Conservation (phyloP, 2,888 invertebrate species). For the Oscheius sp. region DNA sequence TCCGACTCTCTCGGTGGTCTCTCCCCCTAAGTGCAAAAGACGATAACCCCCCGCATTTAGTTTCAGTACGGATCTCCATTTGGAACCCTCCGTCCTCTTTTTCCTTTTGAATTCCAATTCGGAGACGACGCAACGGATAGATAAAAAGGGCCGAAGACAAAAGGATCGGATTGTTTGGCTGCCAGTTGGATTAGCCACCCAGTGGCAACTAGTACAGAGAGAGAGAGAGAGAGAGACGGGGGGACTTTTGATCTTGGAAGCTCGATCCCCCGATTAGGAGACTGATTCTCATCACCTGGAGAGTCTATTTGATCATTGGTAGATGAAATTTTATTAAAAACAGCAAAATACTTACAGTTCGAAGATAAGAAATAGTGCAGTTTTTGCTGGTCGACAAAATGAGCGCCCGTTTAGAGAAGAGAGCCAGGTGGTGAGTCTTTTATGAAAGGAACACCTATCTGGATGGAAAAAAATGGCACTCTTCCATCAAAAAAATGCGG, state of each 20-base stretch:
- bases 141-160: neutral
- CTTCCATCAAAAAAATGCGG: neutral
- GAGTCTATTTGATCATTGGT: too few relatives aligned
- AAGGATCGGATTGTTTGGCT: neutral
- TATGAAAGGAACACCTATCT: neutral
- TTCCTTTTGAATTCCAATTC: neutral
- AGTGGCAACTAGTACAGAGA: neutral
- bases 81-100: neutral
- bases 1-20: conserved; percentile 2
- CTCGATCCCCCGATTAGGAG: neutral
- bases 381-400: too few relatives aligned
- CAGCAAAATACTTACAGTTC: too few relatives aligned
- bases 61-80: conserved; percentile 8
- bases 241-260: neutral
- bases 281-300: neutral
- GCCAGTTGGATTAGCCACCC: neutral
- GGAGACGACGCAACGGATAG: neutral
- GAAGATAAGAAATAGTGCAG: too few relatives aligned
- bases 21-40: conserved; percentile 9
- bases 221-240: neutral
- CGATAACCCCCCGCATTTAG: neutral
- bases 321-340: too few relatives aligned
- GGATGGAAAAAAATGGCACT: neutral
- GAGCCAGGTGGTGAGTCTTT: too few relatives aligned
- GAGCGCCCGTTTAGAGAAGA: too few relatives aligned